Percentiles rank a stretch among this genome's conserved stretches.
Evolutionary conservation across 2,797 vertebrate genomes (phyloP).

Genomic region (Esox masquinongy): DNA sequence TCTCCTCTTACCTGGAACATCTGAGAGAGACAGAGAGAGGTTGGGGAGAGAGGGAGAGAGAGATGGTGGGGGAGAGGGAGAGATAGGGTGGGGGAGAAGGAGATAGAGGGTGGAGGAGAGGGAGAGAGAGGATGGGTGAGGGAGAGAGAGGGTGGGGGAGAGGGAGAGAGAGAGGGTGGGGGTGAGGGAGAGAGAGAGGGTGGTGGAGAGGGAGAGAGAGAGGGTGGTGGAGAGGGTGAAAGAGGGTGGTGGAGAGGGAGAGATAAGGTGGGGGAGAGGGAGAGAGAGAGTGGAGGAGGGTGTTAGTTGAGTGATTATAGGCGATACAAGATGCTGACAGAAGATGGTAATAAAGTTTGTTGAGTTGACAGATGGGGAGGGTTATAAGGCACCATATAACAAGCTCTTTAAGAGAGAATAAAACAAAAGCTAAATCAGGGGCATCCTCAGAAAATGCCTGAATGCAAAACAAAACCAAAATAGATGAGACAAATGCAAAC

Average conservation of each 20-base stretch:
- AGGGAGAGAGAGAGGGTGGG: slow-evolving; percentile 11
- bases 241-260: background rate
- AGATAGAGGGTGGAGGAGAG: background rate
- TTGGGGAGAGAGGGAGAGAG: slow-evolving; percentile 13
- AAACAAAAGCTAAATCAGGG: background rate
- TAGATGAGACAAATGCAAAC: slow-evolving; percentile 45
- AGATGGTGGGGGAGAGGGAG: background rate
- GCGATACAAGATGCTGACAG: background rate
- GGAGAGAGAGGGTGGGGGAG: background rate
- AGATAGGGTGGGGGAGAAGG: background rate
- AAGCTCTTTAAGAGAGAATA: background rate
- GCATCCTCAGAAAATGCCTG: background rate
- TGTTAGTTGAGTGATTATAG: background rate
- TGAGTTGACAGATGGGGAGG: background rate
- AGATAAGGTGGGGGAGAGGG: background rate
- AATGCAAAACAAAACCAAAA: slow-evolving; percentile 52
- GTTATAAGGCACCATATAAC: background rate
- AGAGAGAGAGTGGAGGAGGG: background rate
- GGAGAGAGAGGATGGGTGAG: background rate
- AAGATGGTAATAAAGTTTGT: slow-evolving; percentile 1
- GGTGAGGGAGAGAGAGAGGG: background rate
- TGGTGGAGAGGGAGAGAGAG: background rate
- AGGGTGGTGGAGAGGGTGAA: background rate
- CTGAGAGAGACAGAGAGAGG: slow-evolving; percentile 62
- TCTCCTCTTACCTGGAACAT: slow-evolving; percentile 84